These are phyloP conservation scores for Gallinago solitaria DNA, from an alignment of 2,797 vertebrate genomes.

Conservation along the genomic window DNA sequence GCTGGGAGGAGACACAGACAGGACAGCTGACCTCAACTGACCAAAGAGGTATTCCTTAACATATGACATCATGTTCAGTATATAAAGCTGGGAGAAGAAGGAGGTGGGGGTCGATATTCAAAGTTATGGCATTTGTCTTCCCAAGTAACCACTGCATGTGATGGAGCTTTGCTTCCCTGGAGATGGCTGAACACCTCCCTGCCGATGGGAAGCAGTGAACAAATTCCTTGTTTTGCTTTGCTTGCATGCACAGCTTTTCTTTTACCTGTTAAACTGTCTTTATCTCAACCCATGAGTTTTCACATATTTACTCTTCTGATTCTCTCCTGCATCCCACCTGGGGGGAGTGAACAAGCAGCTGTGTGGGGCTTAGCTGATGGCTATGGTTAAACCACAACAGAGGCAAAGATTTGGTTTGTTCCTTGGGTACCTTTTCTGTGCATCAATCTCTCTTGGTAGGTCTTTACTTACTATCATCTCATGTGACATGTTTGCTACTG, in stretches of 20 bases:
- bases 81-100: not conserved
- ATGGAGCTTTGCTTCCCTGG: not conserved
- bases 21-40: not conserved
- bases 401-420: not conserved
- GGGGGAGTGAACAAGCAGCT: not conserved
- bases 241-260: not conserved
- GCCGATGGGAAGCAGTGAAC: not conserved
- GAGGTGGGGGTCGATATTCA: not conserved
- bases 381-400: not conserved
- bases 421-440: not conserved
- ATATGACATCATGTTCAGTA: not conserved
- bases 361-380: not conserved
- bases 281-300: not conserved
- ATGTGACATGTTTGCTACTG: not conserved
- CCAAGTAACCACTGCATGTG: not conserved
- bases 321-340: not conserved
- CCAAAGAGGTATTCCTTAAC: not conserved
- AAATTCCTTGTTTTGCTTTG: not conserved
- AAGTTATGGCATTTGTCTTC: not conserved
- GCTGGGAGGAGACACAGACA: not conserved
- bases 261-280: not conserved
- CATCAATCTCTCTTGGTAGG: not conserved
- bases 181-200: not conserved
- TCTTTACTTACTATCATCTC: not conserved
- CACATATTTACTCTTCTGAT: not conserved